Conservation (phyloP, 1,140 invertebrate species). For the Anagrus nilaparvatae region DNA sequence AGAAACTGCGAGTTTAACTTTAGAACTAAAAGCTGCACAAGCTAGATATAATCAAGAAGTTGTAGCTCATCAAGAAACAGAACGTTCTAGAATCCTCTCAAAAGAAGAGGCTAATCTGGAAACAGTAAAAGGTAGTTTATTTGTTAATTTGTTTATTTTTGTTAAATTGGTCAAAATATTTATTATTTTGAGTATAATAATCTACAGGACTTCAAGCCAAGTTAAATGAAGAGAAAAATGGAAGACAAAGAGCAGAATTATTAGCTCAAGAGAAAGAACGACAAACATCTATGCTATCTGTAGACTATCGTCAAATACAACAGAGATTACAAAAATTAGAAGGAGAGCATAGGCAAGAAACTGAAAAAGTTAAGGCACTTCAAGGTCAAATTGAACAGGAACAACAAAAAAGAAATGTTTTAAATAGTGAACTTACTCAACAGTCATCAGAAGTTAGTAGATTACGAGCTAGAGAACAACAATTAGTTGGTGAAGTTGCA, state of each 20-base stretch:
- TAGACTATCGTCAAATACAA: conserved; percentile 87
- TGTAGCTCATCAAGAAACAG: conserved; percentile 79
- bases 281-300: conserved; percentile 85
- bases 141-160: conserved; percentile 9
- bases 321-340: conserved; percentile 82
- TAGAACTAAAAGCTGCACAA: conserved; percentile 80
- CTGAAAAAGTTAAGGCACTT: conserved; percentile 75
- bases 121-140: conserved; percentile 69
- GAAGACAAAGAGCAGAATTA: conserved; percentile 72
- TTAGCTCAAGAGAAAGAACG: conserved; percentile 83
- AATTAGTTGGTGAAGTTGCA: conserved; percentile 59
- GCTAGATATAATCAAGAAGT: conserved; percentile 83
- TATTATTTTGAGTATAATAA: neutral
- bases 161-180: neutral
- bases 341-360: conserved; percentile 77
- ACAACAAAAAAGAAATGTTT: conserved; percentile 61
- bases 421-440: conserved; percentile 63
- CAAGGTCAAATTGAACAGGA: conserved; percentile 84
- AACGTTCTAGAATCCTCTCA: conserved; percentile 68
- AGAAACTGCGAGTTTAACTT: conserved; percentile 71
- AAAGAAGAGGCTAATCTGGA: conserved; percentile 86
- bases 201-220: conserved; percentile 75
- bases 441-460: conserved; percentile 62
- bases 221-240: conserved; percentile 79
- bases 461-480: conserved; percentile 64